A percentile compares a stretch with the other conserved stretches of the same genome.
These are phyloP conservation scores for Anastatus disparis DNA, from an alignment of 1,140 invertebrate species.

Conservation along the genomic window DNA sequence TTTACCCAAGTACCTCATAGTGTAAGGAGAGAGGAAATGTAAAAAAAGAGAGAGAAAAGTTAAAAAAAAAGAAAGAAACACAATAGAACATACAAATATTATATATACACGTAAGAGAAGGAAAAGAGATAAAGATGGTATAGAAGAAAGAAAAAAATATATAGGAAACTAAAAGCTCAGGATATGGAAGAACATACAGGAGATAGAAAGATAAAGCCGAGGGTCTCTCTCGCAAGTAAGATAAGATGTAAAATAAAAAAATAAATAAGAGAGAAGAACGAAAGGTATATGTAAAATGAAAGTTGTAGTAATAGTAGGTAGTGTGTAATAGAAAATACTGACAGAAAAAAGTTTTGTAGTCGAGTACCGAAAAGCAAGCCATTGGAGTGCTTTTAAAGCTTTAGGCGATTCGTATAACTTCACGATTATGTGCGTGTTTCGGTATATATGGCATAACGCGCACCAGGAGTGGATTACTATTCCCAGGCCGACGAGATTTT, in stretches of 20 bases:
- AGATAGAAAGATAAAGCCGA: no score
- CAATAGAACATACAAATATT: no score
- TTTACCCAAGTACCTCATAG: conserved; percentile 18
- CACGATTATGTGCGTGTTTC: background rate
- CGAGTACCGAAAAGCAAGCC: conserved; percentile 2
- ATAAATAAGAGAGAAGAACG: no score
- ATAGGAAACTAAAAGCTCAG: no score
- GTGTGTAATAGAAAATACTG: background rate
- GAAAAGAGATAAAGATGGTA: no score
- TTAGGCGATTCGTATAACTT: conserved; percentile 13
- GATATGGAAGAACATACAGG: no score
- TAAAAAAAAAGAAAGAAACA: background rate
- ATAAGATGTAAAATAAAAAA: background rate
- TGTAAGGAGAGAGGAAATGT: conserved; percentile 25
- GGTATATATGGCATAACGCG: no score
- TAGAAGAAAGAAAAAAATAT: no score
- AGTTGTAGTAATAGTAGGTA: background rate
- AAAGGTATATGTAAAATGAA: background rate
- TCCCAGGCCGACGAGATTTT: background rate
- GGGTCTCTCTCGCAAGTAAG: no score
- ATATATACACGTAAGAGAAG: no score
- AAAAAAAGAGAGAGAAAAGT: conserved; percentile 20
- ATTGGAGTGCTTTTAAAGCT: conserved; percentile 24
- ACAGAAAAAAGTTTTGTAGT: background rate
- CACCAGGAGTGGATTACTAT: background rate